A percentile compares a stretch with the other conserved stretches of the same genome.
These are phyloP conservation scores for Furcifer pardalis DNA, from an alignment of 2,797 vertebrate species.

Conservation along the genomic window DNA sequence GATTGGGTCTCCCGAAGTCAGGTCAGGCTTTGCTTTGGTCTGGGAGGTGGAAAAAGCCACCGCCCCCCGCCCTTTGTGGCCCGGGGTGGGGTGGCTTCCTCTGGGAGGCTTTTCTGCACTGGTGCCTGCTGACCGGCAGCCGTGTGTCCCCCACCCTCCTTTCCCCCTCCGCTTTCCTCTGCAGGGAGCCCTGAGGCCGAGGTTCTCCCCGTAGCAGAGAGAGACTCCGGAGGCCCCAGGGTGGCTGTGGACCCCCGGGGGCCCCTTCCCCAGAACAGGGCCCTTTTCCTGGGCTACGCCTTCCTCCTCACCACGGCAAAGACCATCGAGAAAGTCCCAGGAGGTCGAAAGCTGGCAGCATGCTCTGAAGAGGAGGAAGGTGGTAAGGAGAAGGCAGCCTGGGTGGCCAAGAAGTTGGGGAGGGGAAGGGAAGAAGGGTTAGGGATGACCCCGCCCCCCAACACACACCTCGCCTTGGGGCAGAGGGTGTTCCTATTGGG, in stretches of 20 bases:
- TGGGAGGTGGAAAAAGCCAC: too few species aligned
- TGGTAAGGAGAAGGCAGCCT: constrained; percentile 70
- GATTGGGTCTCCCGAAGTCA: constrained; percentile 77
- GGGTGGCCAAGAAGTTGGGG: not conserved
- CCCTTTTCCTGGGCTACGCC: constrained; percentile 94
- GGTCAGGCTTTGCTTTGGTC: constrained; percentile 77
- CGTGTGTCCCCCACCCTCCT: not conserved
- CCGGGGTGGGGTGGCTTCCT: too few species aligned
- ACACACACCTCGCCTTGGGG: too few species aligned
- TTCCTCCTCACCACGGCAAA: constrained; percentile 94
- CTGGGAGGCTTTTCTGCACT: too few species aligned
- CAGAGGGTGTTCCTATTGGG: too few species aligned
- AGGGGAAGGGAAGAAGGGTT: too few species aligned
- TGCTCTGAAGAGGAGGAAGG: constrained; percentile 86
- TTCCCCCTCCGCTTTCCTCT: not conserved
- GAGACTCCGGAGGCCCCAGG: constrained; percentile 66
- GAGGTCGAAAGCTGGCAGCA: constrained; percentile 73
- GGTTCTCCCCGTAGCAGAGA: constrained; percentile 65
- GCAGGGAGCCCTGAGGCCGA: not conserved
- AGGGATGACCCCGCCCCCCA: too few species aligned
- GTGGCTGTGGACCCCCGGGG: constrained; percentile 81
- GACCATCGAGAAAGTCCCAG: constrained; percentile 82
- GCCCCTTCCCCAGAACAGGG: constrained; percentile 87
- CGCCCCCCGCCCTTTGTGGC: too few species aligned
- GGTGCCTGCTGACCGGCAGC: too few species aligned